Evolutionary conservation across 2,113 vertebrate species (phyloP).

Genomic region (Halcyon senegalensis): DNA sequence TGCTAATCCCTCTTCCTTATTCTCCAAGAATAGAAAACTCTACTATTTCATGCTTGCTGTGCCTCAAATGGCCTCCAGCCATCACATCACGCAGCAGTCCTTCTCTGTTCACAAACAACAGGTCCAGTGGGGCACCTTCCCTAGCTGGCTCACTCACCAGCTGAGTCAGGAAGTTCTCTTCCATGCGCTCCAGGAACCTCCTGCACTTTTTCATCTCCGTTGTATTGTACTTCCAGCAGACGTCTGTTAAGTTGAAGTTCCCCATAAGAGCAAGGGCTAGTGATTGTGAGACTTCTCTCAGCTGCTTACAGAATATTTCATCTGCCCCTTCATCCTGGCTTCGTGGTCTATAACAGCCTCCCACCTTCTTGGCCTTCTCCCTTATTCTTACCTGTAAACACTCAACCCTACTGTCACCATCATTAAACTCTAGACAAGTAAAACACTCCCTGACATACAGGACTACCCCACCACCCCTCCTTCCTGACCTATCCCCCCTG

Average conservation of each 20-base stretch:
- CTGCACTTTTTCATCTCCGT: too few species aligned
- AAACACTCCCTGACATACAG: neutral
- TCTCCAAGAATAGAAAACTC: neutral
- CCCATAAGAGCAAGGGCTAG: neutral
- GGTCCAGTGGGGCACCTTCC: too few species aligned
- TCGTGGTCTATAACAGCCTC: neutral
- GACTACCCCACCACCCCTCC: too few species aligned
- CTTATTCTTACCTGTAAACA: neutral
- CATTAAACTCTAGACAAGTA: neutral
- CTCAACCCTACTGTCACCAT: neutral
- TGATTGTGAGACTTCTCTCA: neutral
- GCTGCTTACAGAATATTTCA: neutral
- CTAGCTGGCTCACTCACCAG: too few species aligned
- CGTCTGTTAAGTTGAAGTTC: too few species aligned
- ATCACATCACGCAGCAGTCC: neutral
- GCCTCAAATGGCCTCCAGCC: neutral
- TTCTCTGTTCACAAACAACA: neutral
- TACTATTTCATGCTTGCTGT: neutral
- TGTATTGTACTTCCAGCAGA: neutral
- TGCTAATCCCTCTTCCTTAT: neutral
- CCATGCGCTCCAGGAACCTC: too few species aligned
- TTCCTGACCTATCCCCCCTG: neutral
- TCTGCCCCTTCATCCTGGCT: neutral
- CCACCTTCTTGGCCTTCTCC: neutral
- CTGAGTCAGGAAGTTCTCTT: too few species aligned